These are phyloP conservation scores for Ataeniobius toweri DNA, from an alignment of 2,797 vertebrate species.

Conservation along the genomic window DNA sequence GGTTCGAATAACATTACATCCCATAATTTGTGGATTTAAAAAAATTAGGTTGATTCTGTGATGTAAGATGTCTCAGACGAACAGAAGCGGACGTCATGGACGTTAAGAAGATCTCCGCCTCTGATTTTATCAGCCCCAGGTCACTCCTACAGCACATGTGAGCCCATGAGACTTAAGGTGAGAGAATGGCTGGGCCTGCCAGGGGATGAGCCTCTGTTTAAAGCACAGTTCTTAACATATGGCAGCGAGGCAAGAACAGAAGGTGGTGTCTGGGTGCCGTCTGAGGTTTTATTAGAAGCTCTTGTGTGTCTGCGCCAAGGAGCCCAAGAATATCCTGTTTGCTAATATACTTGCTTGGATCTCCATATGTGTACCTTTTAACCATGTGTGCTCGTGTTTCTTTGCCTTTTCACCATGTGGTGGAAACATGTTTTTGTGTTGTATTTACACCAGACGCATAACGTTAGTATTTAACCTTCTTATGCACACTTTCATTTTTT, in stretches of 20 bases:
- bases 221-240: slow-evolving; percentile 49
- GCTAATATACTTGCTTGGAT: slow-evolving; percentile 60
- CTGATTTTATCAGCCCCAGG: slow-evolving; percentile 5
- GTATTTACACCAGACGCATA: background rate
- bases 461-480: background rate
- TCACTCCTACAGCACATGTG: slow-evolving; percentile 52
- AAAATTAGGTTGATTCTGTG: slow-evolving; percentile 1
- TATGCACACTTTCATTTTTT: background rate
- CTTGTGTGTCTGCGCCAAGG: slow-evolving; percentile 67
- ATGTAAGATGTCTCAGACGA: slow-evolving; percentile 11
- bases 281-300: slow-evolving; percentile 71
- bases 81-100: slow-evolving; percentile 12
- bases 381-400: slow-evolving; percentile 19
- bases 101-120: slow-evolving; percentile 42
- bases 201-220: slow-evolving; percentile 45
- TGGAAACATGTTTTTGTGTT: background rate
- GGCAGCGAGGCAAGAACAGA: slow-evolving; percentile 66
- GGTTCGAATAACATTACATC: slow-evolving; percentile 6
- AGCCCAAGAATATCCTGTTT: slow-evolving; percentile 69
- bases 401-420: slow-evolving; percentile 1
- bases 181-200: slow-evolving; percentile 35
- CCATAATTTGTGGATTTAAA: slow-evolving; percentile 29
- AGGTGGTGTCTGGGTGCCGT: slow-evolving; percentile 73
- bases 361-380: slow-evolving; percentile 40
- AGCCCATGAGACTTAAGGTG: slow-evolving; percentile 48